Conservation (phyloP, 2,113 vertebrate genomes). For the Oriolus oriolus region DNA sequence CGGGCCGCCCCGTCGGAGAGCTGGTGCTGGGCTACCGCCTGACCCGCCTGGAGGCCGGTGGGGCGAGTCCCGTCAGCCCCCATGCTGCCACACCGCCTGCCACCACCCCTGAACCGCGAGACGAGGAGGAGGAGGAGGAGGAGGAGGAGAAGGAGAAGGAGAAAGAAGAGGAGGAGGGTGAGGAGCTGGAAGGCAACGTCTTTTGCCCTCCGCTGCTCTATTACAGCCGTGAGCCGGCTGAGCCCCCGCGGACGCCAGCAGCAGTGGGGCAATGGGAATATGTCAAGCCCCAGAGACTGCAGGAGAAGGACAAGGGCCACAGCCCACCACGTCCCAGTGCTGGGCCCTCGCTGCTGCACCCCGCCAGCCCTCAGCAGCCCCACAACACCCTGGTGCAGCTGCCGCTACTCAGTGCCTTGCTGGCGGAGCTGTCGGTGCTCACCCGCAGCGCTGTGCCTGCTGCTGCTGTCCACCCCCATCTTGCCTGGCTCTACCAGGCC, state of each 20-base stretch:
- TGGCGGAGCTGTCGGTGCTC: constrained; percentile 83
- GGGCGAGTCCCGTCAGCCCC: background rate
- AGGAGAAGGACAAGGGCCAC: background rate
- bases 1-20: constrained; percentile 71
- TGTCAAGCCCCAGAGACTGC: background rate
- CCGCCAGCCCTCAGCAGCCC: background rate
- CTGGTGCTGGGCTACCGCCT: constrained; percentile 80
- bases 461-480: background rate
- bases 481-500: constrained; percentile 69
- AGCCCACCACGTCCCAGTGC: background rate
- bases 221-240: constrained; percentile 66
- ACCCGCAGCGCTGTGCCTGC: background rate
- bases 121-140: background rate
- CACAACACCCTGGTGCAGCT: constrained; percentile 66
- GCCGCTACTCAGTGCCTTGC: constrained; percentile 84
- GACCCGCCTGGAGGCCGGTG: constrained; percentile 46
- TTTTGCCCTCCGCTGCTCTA: constrained; percentile 85
- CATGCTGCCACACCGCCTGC: background rate
- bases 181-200: constrained; percentile 55
- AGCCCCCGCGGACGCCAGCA: background rate
- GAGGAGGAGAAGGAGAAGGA: background rate
- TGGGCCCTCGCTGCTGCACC: background rate
- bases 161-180: constrained; percentile 12
- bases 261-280: rapidly evolving
- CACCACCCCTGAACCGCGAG: background rate